Percentiles rank a stretch among this genome's conserved stretches.
These are phyloP conservation scores for Tromatobia lineatoria DNA, from an alignment of 2,888 invertebrate species.

Conservation along the genomic window DNA sequence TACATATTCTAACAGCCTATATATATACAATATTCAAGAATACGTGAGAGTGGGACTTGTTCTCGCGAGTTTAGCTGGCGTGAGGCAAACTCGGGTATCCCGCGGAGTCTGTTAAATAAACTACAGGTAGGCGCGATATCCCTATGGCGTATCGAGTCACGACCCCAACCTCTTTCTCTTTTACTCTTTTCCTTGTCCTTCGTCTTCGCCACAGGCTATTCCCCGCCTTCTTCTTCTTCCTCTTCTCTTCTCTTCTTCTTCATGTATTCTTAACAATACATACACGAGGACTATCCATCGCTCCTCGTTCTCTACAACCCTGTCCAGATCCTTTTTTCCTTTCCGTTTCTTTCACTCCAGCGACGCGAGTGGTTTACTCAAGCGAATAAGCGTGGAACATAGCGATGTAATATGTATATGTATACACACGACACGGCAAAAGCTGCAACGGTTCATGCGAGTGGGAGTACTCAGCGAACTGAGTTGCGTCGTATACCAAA, in stretches of 20 bases:
- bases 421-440: not conserved
- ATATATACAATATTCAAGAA: slow-evolving; percentile 26
- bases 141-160: slow-evolving; percentile 71
- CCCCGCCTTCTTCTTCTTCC: slow-evolving; percentile 46
- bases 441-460: slow-evolving; percentile 40
- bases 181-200: slow-evolving; percentile 41
- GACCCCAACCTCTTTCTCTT: slow-evolving; percentile 61
- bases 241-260: slow-evolving; percentile 28
- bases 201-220: slow-evolving; percentile 55
- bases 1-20: not conserved
- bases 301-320: slow-evolving; percentile 43
- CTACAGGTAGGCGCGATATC: slow-evolving; percentile 77
- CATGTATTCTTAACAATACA: slow-evolving; percentile 59
- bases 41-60: slow-evolving; percentile 48
- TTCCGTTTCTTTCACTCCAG: slow-evolving; percentile 35
- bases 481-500: not conserved
- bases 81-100: slow-evolving; percentile 69
- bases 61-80: slow-evolving; percentile 50
- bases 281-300: slow-evolving; percentile 25
- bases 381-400: slow-evolving; percentile 24
- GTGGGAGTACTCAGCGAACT: slow-evolving; percentile 33
- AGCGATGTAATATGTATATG: slow-evolving; percentile 27
- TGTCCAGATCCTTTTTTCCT: slow-evolving; percentile 21
- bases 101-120: slow-evolving; percentile 77
- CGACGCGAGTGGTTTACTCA: slow-evolving; percentile 56